A percentile compares a stretch with the other conserved stretches of the same genome.
phyloP scores from a whole-genome alignment of 2,113 vertebrate genomes.

The Leucopsar rothschildi region DNA sequence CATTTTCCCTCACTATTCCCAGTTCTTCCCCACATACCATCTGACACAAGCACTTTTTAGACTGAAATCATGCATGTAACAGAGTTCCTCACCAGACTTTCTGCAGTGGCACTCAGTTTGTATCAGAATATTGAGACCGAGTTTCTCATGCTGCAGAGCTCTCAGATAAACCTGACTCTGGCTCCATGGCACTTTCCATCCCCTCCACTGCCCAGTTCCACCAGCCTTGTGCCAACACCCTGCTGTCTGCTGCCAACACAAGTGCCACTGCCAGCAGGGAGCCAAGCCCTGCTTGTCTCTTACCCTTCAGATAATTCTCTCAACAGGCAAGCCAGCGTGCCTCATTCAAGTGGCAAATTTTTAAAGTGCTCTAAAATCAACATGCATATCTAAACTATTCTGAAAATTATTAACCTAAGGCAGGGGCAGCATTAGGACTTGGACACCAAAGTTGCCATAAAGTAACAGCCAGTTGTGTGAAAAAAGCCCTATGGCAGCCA shows the following conservation, averaged over 20 bases:
- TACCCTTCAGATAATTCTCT: background rate
- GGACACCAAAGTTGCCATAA: background rate
- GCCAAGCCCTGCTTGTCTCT: fast-evolving
- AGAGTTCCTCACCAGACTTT: background rate
- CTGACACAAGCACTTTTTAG: background rate
- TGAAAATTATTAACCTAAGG: background rate
- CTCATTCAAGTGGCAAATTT: background rate
- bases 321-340: background rate
- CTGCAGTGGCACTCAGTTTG: background rate
- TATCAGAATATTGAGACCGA: fast-evolving
- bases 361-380: background rate
- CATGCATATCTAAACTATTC: background rate
- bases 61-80: background rate
- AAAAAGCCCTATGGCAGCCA: background rate
- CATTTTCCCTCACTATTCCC: background rate
- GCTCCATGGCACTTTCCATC: fast-evolving
- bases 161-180: background rate
- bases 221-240: fast-evolving
- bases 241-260: background rate
- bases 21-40: background rate
- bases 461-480: background rate
- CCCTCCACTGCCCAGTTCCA: background rate
- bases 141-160: background rate
- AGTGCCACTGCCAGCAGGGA: background rate
- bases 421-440: background rate